A percentile compares a stretch with the other conserved stretches of the same genome.
Conservation (phyloP, 53 echinoderm and acorn worm genomes). For the Apostichopus leukothele region DNA sequence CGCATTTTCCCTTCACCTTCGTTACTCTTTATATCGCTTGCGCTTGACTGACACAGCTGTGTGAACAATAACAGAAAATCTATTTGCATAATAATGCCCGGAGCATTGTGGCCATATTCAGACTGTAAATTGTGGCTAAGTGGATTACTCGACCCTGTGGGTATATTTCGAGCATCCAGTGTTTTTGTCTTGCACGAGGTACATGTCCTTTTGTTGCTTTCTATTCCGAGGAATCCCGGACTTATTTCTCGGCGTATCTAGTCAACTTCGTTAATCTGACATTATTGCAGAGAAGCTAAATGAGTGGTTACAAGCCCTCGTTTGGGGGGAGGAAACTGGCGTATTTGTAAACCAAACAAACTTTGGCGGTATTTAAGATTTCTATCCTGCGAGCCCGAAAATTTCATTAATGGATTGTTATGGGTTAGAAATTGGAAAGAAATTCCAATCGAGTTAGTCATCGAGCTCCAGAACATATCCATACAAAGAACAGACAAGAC, state of each 20-base stretch:
- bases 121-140: slow-evolving; percentile 34
- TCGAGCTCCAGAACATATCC: neutral
- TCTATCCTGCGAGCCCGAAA: neutral
- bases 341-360: slow-evolving; percentile 40
- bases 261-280: slow-evolving; percentile 12
- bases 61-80: slow-evolving; percentile 33
- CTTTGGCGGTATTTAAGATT: slow-evolving; percentile 4
- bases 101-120: slow-evolving; percentile 32
- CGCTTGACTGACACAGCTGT: slow-evolving; percentile 43
- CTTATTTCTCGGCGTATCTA: neutral
- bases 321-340: neutral
- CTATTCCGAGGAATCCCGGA: neutral
- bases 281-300: slow-evolving; percentile 8
- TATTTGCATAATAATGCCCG: slow-evolving; percentile 39
- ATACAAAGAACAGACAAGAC: too few species aligned
- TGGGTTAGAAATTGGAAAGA: neutral
- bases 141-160: slow-evolving; percentile 26
- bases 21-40: slow-evolving; percentile 1
- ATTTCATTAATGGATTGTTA: slow-evolving; percentile 33
- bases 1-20: neutral
- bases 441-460: slow-evolving; percentile 2
- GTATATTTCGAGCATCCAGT: slow-evolving; percentile 7
- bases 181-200: neutral
- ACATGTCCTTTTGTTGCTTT: neutral
- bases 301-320: neutral